A percentile compares a stretch with the other conserved stretches of the same genome.
Conservation (phyloP, 2,113 vertebrate genomes). For the Syngnathus scovelli region DNA sequence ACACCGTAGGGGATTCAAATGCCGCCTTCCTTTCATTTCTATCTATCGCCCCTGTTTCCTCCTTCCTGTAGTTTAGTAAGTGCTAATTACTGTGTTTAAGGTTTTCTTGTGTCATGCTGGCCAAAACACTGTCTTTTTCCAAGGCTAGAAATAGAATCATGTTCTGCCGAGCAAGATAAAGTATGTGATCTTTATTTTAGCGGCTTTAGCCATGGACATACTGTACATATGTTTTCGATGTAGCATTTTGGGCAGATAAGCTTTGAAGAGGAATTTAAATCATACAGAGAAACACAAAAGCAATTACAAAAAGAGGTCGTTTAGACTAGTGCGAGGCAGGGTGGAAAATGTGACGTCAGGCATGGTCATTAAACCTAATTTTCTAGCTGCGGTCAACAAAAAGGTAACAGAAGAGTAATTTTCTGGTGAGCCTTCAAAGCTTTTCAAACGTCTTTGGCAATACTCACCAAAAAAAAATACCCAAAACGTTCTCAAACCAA, state of each 20-base stretch:
- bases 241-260: neutral
- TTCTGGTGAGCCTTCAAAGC: neutral
- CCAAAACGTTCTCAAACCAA: neutral
- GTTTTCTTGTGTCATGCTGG: slow-evolving; percentile 59
- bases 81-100: slow-evolving; percentile 71
- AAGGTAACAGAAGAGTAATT: too few relatives aligned
- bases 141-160: slow-evolving; percentile 51
- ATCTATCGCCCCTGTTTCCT: slow-evolving; percentile 17
- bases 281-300: neutral
- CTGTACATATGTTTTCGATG: neutral
- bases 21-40: slow-evolving; percentile 37
- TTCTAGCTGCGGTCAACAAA: too few relatives aligned
- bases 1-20: slow-evolving; percentile 48
- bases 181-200: neutral
- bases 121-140: slow-evolving; percentile 58
- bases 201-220: too few relatives aligned
- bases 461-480: neutral
- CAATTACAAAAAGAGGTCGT: neutral
- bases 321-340: slow-evolving; percentile 9
- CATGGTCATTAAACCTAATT: neutral
- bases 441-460: neutral
- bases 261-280: neutral
- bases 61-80: slow-evolving; percentile 47
- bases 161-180: slow-evolving; percentile 31
- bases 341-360: neutral